Percentiles rank a stretch among this genome's conserved stretches.
phyloP scores from a whole-genome alignment of 92 coral and sea anemone genomes.

The Palythoa caribaeorum region DNA sequence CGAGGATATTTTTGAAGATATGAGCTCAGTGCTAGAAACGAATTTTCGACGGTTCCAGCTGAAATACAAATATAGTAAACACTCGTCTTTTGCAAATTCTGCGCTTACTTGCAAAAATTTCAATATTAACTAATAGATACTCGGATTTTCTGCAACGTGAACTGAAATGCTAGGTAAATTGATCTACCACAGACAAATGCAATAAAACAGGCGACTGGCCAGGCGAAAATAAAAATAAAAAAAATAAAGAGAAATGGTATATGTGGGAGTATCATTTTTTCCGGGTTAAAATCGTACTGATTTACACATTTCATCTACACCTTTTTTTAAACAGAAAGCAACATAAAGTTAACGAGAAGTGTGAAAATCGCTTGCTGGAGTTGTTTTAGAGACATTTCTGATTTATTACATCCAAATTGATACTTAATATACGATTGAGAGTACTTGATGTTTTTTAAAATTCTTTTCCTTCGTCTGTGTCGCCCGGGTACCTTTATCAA shows the following conservation, averaged over 20 bases:
- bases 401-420: background rate
- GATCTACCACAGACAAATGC: background rate
- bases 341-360: background rate
- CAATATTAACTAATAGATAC: background rate
- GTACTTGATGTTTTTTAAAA: background rate
- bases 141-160: background rate
- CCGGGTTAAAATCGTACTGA: background rate
- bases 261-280: background rate
- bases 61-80: background rate
- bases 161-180: background rate
- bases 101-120: background rate
- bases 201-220: background rate
- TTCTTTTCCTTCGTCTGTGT: background rate
- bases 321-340: too few relatives aligned
- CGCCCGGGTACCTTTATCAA: conserved; percentile 32
- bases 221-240: too few relatives aligned
- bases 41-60: background rate
- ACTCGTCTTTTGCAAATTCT: background rate
- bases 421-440: background rate
- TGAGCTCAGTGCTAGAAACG: background rate
- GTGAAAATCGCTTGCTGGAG: background rate
- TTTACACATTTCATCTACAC: background rate
- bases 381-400: background rate
- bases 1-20: background rate
- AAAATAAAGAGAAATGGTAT: too few relatives aligned